These are phyloP conservation scores for Noturus placidus DNA, from an alignment of 2,113 vertebrate genomes.

Conservation along the genomic window DNA sequence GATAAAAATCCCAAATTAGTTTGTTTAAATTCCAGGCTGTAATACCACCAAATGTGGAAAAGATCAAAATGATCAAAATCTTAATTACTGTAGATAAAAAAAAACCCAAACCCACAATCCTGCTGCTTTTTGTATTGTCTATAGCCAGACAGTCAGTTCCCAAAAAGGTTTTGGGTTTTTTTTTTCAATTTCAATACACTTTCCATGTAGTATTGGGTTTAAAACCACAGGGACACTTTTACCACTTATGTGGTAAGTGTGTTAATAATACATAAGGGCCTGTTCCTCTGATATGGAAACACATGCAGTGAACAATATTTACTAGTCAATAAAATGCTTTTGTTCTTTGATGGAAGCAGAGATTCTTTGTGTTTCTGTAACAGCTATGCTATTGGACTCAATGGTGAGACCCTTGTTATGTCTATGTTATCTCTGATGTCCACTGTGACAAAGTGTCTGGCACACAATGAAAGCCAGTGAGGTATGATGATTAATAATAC, in stretches of 20 bases:
- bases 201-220: slow-evolving; percentile 34
- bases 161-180: neutral
- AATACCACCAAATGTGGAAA: neutral
- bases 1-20: neutral
- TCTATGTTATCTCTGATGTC: neutral
- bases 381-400: neutral
- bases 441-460: neutral
- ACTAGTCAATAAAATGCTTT: slow-evolving; percentile 2
- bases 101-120: neutral
- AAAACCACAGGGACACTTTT: slow-evolving; percentile 51
- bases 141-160: slow-evolving; percentile 20
- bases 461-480: neutral
- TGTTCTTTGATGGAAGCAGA: neutral
- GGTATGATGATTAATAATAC: slow-evolving; percentile 28
- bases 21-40: neutral
- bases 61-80: neutral
- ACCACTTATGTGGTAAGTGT: slow-evolving; percentile 62
- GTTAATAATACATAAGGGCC: slow-evolving; percentile 63
- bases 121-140: neutral
- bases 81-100: neutral
- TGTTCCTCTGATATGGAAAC: slow-evolving; percentile 47
- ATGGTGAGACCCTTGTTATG: neutral
- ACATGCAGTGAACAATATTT: slow-evolving; percentile 11
- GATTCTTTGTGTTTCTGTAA: neutral
- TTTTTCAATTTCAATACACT: slow-evolving; percentile 40